Conservation (phyloP, 2,113 vertebrate genomes). For the Amphilophus citrinellus region DNA sequence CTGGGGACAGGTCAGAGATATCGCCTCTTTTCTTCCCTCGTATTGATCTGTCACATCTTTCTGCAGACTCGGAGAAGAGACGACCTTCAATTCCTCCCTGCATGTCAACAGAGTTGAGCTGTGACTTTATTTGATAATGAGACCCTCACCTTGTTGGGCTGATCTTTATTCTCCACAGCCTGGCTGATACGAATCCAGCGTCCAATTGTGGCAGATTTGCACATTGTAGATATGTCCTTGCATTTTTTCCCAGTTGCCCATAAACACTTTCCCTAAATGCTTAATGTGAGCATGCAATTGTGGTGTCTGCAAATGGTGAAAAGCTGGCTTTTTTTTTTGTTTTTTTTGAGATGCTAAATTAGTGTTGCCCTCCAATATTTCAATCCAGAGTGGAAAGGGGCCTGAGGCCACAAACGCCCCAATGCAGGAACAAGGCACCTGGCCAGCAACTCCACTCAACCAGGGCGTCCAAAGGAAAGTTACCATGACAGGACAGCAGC, state of each 20-base stretch:
- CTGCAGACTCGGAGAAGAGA: conserved; percentile 69
- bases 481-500: conserved; percentile 84
- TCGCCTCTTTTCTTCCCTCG: conserved; percentile 71
- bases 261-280: conserved; percentile 8
- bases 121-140: conserved; percentile 82
- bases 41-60: conserved; percentile 95
- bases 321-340: not conserved
- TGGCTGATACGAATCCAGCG: conserved; percentile 50
- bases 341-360: not conserved
- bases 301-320: conserved; percentile 12
- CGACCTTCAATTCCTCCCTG: conserved; percentile 75
- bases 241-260: conserved; percentile 3
- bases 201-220: conserved; percentile 36
- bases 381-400: conserved; percentile 84
- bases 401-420: conserved; percentile 77
- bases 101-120: conserved; percentile 69
- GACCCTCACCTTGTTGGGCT: conserved; percentile 74
- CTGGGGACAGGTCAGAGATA: conserved; percentile 87
- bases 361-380: conserved; percentile 21
- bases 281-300: not conserved
- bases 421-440: conserved; percentile 81
- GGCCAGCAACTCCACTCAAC: conserved; percentile 80
- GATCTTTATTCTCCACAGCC: conserved; percentile 68
- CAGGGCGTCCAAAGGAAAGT: conserved; percentile 89
- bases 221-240: conserved; percentile 21